Percentiles rank a stretch among this genome's conserved stretches.
These are phyloP conservation scores for Molanna angustata DNA, from an alignment of 2,888 invertebrate genomes.

Conservation along the genomic window DNA sequence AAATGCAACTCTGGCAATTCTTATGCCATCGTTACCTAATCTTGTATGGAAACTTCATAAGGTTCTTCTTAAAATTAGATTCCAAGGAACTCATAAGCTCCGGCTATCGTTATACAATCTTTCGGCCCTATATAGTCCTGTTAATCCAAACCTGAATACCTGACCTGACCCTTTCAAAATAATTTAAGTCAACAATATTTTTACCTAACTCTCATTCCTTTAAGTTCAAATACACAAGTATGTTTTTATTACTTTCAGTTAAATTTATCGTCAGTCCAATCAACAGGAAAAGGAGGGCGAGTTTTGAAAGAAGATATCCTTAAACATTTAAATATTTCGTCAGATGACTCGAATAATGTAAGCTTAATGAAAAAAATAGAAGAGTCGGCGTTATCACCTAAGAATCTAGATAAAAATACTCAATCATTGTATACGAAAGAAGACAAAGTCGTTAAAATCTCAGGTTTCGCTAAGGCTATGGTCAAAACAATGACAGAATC, in stretches of 20 bases:
- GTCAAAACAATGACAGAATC: conserved; percentile 92
- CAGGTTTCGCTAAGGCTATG: conserved; percentile 90
- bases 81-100: too few relatives aligned
- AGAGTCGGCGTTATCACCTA: conserved; percentile 32
- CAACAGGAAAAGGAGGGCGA: conserved; percentile 85
- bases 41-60: too few relatives aligned
- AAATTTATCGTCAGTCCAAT: conserved; percentile 65
- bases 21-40: too few relatives aligned
- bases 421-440: conserved; percentile 41
- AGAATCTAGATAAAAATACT: conserved; percentile 31
- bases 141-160: too few relatives aligned
- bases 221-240: neutral
- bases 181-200: too few relatives aligned
- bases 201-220: too few relatives aligned
- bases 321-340: conserved; percentile 58
- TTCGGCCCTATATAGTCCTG: too few relatives aligned
- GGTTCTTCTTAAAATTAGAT: neutral
- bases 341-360: conserved; percentile 53
- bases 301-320: conserved; percentile 95
- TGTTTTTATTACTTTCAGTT: conserved; percentile 52
- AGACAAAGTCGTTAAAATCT: conserved; percentile 64
- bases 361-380: conserved; percentile 35
- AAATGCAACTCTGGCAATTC: too few relatives aligned
- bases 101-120: too few relatives aligned
- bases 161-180: too few relatives aligned